Base-by-base conservation (phyloP, 2,797 vertebrate species). In the Pteropus rufus region DNA sequence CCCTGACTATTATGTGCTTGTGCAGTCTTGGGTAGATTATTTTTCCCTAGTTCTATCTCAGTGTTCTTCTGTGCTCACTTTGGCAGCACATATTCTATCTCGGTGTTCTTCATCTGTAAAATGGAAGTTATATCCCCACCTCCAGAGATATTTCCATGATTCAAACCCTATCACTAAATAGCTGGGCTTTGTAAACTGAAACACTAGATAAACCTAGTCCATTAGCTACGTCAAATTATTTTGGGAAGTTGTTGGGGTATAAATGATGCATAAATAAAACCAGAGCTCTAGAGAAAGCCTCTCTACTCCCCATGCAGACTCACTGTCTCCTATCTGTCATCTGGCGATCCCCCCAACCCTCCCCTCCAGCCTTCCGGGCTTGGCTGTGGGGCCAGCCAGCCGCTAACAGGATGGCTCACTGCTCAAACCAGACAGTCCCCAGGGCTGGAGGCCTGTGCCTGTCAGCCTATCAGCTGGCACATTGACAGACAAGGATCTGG, bases 201-300 rank as follows among this genome's bases (percentile, higher is more conserved):
- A 95, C 31, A 91, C 75, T 91, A 95, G 94, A 97, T 91, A 94
- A 97, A 95, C 85, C 88, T 91, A 97, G 93, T 91, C 94, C 95
- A 97, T 97, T 96, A 98, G 96, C 95, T 67, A 86, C 0, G 56
- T 94, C 94, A 94, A 97, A 98, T 98, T 97, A 98, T 98, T 97
- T 97, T 96, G 97, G 97, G 97, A 98, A 97, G 95, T 97, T 36
- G 41, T 95, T 91, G 96, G 97, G 94, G 91, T 97, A 96, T 97
- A 97, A 97, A 97, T 97, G 96, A 96, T 95, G 83, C 89, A 96
- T 97, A 97, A 98, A 97, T 95, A 97, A 98, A 97, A 97, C 95
- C 97, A 98, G 97, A 98, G 92, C 97, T 97, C 52, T 69, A 97
- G 75, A 97, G 64, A 96, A 93, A 96, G 93, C 41, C 58, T 91